Evolutionary conservation across 2,888 invertebrate species (phyloP).

Genomic region (Ceratothoa steindachneri): DNA sequence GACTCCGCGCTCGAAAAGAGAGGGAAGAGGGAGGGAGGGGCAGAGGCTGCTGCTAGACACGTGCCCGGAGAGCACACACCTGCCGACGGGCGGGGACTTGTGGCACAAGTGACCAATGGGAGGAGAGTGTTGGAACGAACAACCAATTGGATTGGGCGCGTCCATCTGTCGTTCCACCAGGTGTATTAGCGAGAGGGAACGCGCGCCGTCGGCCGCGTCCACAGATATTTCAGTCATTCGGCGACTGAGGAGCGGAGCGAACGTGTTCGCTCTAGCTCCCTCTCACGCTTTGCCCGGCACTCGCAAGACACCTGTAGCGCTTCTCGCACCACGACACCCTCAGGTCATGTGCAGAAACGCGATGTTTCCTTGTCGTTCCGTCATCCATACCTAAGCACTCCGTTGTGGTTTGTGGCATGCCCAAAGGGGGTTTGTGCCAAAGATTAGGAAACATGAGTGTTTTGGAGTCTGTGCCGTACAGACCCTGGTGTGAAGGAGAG

Average conservation of each 20-base stretch:
- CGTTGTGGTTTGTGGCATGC: constrained; percentile 23
- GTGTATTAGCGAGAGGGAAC: constrained; percentile 33
- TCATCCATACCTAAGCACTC: not conserved
- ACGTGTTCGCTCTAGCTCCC: constrained; percentile 33
- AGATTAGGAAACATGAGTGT: constrained; percentile 43
- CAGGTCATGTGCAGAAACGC: not conserved
- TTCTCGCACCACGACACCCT: not conserved
- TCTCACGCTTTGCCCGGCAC: constrained; percentile 15
- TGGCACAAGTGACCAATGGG: constrained; percentile 46
- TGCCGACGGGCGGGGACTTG: constrained; percentile 42
- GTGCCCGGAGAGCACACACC: constrained; percentile 37
- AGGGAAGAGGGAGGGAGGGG: not conserved
- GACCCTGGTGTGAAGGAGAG: constrained; percentile 25
- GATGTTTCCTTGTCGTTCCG: not conserved
- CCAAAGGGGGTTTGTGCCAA: constrained; percentile 43
- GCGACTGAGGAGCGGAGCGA: constrained; percentile 35
- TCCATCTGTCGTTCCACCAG: constrained; percentile 29
- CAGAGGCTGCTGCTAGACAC: not conserved
- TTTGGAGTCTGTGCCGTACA: constrained; percentile 22
- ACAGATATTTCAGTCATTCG: constrained; percentile 26
- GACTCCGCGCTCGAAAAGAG: not conserved
- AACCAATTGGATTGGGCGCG: constrained; percentile 39
- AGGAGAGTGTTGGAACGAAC: constrained; percentile 28
- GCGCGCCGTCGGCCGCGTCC: constrained; percentile 12
- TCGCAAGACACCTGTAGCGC: constrained; percentile 15